Base-by-base conservation (phyloP, 1,140 invertebrate genomes). In the Dreissena polymorpha region DNA sequence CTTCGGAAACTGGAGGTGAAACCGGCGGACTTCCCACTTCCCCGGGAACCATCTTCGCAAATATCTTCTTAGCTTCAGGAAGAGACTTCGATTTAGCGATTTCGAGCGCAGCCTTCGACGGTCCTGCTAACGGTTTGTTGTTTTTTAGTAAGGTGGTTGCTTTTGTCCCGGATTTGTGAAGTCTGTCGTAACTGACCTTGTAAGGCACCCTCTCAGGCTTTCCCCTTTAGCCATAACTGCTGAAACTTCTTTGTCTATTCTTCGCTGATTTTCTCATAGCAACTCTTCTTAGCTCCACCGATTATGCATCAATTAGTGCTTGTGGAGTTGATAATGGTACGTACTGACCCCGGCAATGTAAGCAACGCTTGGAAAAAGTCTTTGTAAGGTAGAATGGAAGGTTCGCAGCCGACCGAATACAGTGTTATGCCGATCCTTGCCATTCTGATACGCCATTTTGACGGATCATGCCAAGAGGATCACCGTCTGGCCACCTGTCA, bases 221-320 rank as follows among this genome's bases (percentile, higher is more conserved):
- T 49, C 79, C 5, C 49, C 53, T 0, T 18, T 51, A 6, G 64
- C 16, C 23, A 55, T 53, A 73, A 84, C 84, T 18, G 71, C 29
- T 69, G 79, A 49, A 10, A 89, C 81, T 81, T 88, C 79, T 39
- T 76, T 29, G 68, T 89, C 74, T 5, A 88, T 25, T 89, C 86
- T 5, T 68, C 80, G 84, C 86, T 86, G 65, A 85, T 77, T 68
- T 86, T 77, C 63, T 76, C 25, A 89, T 74, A 0, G 87, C 67
- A 89, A 63, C 71, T 89, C 88, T 68, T 89, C 88, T 87, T 80
- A 13, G 84, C 88, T 23, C 88, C 88, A 25, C 87, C 88, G 27
- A 89, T 79, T 12, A 89, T 87, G 86, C 81, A 51, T 85, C 55
- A 16, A 86, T 86, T 0, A 90, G 80, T 14, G 85, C 49, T 10